A percentile compares a stretch with the other conserved stretches of the same genome.
phyloP scores from a whole-genome alignment of 1,140 invertebrate genomes.

The Hetaerina americana region DNA sequence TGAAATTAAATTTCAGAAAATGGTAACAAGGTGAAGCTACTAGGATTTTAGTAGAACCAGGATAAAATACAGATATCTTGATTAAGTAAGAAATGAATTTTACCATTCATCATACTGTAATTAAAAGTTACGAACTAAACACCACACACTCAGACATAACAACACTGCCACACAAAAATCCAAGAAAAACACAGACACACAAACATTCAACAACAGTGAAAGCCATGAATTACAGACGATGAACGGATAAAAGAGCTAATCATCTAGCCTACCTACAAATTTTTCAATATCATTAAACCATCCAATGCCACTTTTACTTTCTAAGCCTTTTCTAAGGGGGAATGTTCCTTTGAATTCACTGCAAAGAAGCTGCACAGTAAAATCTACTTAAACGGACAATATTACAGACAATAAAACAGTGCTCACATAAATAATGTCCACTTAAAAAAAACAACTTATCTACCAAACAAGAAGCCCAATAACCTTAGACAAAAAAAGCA shows the following conservation, averaged over 20 bases:
- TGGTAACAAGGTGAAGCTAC: background rate
- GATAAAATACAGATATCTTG: background rate
- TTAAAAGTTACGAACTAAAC: background rate
- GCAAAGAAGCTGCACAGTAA: background rate
- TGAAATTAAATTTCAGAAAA: background rate
- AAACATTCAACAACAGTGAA: background rate
- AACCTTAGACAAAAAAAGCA: background rate
- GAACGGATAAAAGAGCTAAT: background rate
- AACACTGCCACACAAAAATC: background rate
- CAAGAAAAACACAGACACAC: background rate
- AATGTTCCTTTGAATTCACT: background rate
- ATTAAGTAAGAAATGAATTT: background rate
- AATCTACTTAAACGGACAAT: background rate
- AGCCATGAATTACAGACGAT: background rate
- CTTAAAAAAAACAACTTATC: constrained; percentile 8
- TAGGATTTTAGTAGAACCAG: background rate
- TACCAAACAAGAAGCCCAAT: background rate
- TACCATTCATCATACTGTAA: background rate
- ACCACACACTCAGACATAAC: background rate
- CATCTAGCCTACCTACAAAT: background rate
- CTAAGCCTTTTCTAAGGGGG: background rate
- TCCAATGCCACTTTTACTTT: background rate
- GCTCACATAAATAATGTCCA: background rate
- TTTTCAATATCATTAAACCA: background rate
- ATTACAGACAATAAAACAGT: background rate